phyloP scores from a whole-genome alignment of 2,797 vertebrate species.

The Danio tinwini region DNA sequence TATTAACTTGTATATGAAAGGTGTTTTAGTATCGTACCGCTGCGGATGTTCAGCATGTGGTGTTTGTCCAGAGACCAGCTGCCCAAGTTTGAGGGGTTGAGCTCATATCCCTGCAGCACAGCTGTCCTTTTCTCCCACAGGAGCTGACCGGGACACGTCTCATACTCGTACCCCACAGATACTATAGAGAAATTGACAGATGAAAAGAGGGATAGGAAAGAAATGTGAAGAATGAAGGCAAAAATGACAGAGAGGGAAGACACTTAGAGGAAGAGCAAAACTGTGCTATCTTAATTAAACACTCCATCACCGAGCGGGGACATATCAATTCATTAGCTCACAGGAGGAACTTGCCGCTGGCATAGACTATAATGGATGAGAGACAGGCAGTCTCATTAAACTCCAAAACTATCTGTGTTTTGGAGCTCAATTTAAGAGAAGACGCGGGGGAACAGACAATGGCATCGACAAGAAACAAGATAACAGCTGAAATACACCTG shows the following conservation, averaged over 20 bases:
- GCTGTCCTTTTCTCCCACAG: constrained; percentile 90
- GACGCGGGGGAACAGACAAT: constrained; percentile 13
- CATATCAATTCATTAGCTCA: constrained; percentile 55
- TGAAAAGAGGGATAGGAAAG: constrained; percentile 24
- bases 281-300: constrained; percentile 58
- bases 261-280: constrained; percentile 44
- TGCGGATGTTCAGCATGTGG: constrained; percentile 85
- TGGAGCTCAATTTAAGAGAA: constrained; percentile 43
- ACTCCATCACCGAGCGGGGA: constrained; percentile 53
- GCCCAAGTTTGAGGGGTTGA: constrained; percentile 87
- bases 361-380: constrained; percentile 52
- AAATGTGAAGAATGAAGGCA: neutral
- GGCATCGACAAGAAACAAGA: constrained; percentile 33
- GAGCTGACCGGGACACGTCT: constrained; percentile 86
- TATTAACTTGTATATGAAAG: neutral
- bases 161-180: constrained; percentile 89
- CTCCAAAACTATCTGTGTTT: constrained; percentile 46
- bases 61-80: constrained; percentile 91
- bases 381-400: constrained; percentile 52
- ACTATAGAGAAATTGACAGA: constrained; percentile 70
- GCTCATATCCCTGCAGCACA: constrained; percentile 86
- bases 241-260: constrained; percentile 31
- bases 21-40: constrained; percentile 73
- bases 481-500: constrained; percentile 38
- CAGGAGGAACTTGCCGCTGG: constrained; percentile 51